Evolutionary conservation across 2,113 vertebrate species (phyloP), one percentile per base, ranked within the genome.

Genomic region (Cygnus atratus): DNA sequence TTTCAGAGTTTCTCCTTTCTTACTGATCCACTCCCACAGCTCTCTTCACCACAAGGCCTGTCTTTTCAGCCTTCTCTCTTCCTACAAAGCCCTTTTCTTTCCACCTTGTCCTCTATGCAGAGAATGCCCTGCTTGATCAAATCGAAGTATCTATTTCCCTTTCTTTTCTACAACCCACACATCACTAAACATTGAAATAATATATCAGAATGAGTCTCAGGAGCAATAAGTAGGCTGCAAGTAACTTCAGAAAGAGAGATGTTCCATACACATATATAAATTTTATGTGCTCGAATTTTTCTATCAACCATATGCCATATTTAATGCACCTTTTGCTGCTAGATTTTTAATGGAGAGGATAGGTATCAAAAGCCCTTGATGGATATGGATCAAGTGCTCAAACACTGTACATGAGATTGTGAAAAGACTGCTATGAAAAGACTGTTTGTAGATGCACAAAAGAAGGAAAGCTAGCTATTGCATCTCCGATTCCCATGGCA

Each of bases 401-500:
- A 94, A 92, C n/a, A 52, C 21, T 79, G 73, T 65, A 92, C 73
- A 90, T 61, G 41, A 85, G 59, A 76, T 63, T 93, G 84, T 94
- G 81, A 92, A 95, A 94, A 92, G 88, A 70, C 41, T 79, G 54
- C 80, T 88, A 11, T 82, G 88, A 94, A 96, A 94, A 88, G 90
- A 61, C 76, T 87, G 43, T 88, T 93, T 86, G 80, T 91, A 92
- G 58, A 84, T 46, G 58, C 55, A 76, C 66, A 92, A 90, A 81
- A 92, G 73, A 93, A 94, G 80, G 70, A 94, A 93, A 87, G 83
- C 66, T 94, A 89, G 84, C 92, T 80, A 89, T 87, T 92, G 54
- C 92, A 76, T 85, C 74, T 93, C 84, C 43, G 70, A 91, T 94
- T 96, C 86, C 88, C 95, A 94, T 93, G 93, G 92, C 76, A 93